Conservation (phyloP, 2,113 vertebrate species). For the Cervus canadensis region DNA sequence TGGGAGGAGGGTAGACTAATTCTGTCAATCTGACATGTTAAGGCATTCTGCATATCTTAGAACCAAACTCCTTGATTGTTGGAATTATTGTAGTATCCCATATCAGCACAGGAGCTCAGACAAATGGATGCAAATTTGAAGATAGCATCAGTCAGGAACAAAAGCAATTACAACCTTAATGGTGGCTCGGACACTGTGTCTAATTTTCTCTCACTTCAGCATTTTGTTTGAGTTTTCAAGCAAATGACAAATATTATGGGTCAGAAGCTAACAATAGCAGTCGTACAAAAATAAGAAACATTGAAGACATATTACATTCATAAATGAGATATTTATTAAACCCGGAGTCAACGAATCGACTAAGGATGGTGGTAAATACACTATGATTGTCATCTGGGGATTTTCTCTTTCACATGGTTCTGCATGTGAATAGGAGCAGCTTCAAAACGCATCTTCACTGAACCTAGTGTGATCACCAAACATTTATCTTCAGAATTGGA, state of each 20-base stretch:
- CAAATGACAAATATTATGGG: background rate
- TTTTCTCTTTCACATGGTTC: background rate
- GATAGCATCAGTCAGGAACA: background rate
- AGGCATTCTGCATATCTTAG: background rate
- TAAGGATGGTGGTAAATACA: no score
- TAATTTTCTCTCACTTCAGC: background rate
- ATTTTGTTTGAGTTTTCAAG: background rate
- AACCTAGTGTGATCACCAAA: background rate
- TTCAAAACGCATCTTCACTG: background rate
- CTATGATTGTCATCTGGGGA: accelerated
- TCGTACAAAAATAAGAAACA: background rate
- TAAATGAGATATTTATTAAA: background rate
- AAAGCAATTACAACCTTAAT: background rate
- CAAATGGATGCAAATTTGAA: background rate
- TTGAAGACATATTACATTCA: background rate
- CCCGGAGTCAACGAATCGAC: accelerated
- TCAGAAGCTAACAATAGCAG: background rate
- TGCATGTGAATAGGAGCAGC: background rate
- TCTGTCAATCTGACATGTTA: background rate
- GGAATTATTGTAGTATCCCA: background rate
- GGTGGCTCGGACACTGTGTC: accelerated
- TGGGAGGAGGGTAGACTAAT: background rate
- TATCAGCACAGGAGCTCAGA: background rate
- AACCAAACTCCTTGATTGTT: background rate
- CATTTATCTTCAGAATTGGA: background rate